Evolutionary conservation across 2,113 vertebrate genomes (phyloP).

Genomic region (Pterophyllum scalare): DNA sequence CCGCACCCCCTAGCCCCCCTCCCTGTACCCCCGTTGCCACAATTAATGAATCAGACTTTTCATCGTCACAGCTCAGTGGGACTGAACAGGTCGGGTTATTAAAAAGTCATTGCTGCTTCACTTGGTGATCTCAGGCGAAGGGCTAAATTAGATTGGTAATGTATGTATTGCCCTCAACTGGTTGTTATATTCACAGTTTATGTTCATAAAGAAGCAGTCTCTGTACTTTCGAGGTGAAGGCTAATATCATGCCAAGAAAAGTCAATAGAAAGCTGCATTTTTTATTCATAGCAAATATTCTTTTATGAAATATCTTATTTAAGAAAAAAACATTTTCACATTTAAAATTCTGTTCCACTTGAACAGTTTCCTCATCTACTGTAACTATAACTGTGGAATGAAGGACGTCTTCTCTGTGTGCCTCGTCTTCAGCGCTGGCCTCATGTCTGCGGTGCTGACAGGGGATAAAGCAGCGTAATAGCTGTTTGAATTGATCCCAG

Average conservation of each 20-base stretch:
- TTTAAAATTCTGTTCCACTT: conserved; percentile 10
- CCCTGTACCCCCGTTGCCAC: conserved; percentile 36
- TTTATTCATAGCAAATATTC: background rate
- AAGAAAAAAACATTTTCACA: background rate
- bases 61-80: conserved; percentile 61
- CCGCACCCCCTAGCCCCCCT: background rate
- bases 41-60: conserved; percentile 73
- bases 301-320: background rate
- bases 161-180: conserved; percentile 65
- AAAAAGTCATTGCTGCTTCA: conserved; percentile 71
- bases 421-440: conserved; percentile 5
- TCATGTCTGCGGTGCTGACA: conserved; percentile 44
- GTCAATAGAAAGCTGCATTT: background rate
- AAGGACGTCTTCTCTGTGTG: background rate
- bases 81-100: conserved; percentile 73
- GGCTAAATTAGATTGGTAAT: conserved; percentile 65
- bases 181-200: conserved; percentile 51
- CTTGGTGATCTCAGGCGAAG: conserved; percentile 61
- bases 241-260: conserved; percentile 13
- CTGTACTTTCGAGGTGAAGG: conserved; percentile 26
- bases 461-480: conserved; percentile 39
- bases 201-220: conserved; percentile 7
- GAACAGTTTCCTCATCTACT: background rate
- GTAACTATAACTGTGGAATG: conserved; percentile 1
- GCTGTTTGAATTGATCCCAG: conserved; percentile 57